phyloP scores from a whole-genome alignment of 2,888 invertebrate genomes.

The Criorhina ranunculi region DNA sequence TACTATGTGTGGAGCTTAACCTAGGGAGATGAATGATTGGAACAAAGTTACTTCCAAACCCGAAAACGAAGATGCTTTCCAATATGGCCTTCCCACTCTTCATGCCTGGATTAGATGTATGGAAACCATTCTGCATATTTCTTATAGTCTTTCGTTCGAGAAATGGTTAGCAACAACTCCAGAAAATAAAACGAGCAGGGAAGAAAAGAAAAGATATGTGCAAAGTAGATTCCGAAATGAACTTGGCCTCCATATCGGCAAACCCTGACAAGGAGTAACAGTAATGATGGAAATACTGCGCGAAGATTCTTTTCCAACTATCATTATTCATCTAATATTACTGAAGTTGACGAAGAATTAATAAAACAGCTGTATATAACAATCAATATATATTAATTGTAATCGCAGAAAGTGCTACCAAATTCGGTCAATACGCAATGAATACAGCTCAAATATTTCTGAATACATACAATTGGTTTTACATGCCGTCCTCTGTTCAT shows the following conservation, averaged over 20 bases:
- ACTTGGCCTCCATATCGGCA: constrained; percentile 7
- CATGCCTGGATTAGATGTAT: constrained; percentile 14
- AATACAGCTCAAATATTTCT: constrained; percentile 1
- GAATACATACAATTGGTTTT: not conserved
- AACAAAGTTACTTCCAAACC: not conserved
- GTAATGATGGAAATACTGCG: constrained; percentile 10
- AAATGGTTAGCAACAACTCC: constrained; percentile 9
- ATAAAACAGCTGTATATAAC: constrained; percentile 23
- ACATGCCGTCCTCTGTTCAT: no score
- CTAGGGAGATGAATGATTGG: not conserved
- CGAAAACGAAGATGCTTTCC: constrained; percentile 1
- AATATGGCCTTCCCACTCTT: constrained; percentile 5
- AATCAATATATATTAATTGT: constrained; percentile 7
- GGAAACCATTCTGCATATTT: constrained; percentile 21
- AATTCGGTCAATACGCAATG: constrained; percentile 18
- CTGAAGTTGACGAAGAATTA: constrained; percentile 15
- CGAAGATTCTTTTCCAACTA: constrained; percentile 11
- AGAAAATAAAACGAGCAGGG: constrained; percentile 7
- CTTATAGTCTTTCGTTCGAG: constrained; percentile 17
- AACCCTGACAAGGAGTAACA: not conserved
- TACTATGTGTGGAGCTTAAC: not conserved
- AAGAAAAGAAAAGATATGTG: constrained; percentile 9
- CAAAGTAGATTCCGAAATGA: constrained; percentile 6
- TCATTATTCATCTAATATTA: constrained; percentile 7
- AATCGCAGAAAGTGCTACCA: not conserved